Conservation (phyloP, 2,888 invertebrate species). For the Sepioteuthis lessoniana region DNA sequence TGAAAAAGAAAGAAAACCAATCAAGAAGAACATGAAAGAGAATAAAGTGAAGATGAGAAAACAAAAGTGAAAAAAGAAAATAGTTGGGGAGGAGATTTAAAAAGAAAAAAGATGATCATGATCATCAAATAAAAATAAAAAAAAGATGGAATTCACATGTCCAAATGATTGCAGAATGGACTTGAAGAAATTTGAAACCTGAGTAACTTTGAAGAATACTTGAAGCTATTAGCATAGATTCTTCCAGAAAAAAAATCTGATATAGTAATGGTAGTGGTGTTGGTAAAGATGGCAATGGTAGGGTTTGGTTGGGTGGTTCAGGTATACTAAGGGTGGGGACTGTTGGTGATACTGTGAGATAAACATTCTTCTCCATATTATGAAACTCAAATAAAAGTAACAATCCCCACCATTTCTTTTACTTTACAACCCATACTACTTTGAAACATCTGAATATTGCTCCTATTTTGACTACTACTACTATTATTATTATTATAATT, state of each 20-base stretch:
- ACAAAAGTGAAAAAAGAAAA: background rate
- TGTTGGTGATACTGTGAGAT: background rate
- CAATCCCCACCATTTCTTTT: background rate
- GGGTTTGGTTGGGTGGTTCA: background rate
- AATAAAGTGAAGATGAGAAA: too few relatives aligned
- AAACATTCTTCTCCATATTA: background rate
- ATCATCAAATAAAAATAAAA: too few relatives aligned
- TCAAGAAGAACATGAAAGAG: too few relatives aligned
- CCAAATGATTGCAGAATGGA: background rate
- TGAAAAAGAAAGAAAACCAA: too few relatives aligned
- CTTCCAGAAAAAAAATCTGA: background rate
- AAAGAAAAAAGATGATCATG: background rate
- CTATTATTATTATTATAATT: background rate
- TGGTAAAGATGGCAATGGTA: background rate
- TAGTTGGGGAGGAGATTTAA: background rate
- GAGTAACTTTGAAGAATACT: slow-evolving; percentile 2
- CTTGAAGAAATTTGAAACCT: background rate
- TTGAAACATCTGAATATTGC: background rate
- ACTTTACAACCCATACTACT: background rate
- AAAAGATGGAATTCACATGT: background rate
- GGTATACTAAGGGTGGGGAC: background rate
- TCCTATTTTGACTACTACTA: background rate
- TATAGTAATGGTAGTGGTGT: background rate
- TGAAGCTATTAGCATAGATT: background rate
- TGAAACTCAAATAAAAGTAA: slow-evolving; percentile 1